phyloP scores from a whole-genome alignment of 2,888 invertebrate species.

The Polyommatus icarus region DNA sequence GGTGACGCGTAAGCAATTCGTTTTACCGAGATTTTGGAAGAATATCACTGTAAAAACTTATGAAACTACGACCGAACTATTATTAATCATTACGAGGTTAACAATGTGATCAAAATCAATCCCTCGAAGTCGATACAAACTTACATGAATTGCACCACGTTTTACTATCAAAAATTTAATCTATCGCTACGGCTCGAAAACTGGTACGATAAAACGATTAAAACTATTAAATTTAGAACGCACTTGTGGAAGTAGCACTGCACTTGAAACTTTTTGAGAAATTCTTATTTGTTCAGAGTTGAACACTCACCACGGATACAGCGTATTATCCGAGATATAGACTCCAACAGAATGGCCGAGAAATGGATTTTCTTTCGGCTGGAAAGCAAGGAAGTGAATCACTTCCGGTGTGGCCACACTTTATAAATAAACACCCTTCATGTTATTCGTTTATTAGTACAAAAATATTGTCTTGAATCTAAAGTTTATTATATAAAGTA shows the following conservation, averaged over 20 bases:
- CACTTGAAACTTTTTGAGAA: slow-evolving; percentile 60
- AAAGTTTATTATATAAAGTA: too few species aligned
- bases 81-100: background rate
- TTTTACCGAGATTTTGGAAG: slow-evolving; percentile 35
- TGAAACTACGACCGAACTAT: background rate
- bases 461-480: background rate
- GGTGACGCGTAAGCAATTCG: slow-evolving; percentile 76
- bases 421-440: slow-evolving; percentile 38
- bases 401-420: slow-evolving; percentile 66
- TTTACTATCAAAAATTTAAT: slow-evolving; percentile 22
- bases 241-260: slow-evolving; percentile 63
- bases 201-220: background rate
- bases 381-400: slow-evolving; percentile 64
- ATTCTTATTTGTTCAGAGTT: slow-evolving; percentile 43
- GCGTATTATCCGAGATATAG: slow-evolving; percentile 83
- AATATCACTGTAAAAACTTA: background rate
- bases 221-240: slow-evolving; percentile 30
- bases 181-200: slow-evolving; percentile 26
- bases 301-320: slow-evolving; percentile 79
- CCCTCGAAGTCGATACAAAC: background rate
- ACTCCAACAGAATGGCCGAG: slow-evolving; percentile 86
- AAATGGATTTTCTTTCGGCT: slow-evolving; percentile 72
- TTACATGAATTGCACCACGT: slow-evolving; percentile 40
- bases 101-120: background rate
- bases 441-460: background rate